Base-by-base conservation (phyloP, 2,797 vertebrate genomes). In the Neosilurus hyrtlii region DNA sequence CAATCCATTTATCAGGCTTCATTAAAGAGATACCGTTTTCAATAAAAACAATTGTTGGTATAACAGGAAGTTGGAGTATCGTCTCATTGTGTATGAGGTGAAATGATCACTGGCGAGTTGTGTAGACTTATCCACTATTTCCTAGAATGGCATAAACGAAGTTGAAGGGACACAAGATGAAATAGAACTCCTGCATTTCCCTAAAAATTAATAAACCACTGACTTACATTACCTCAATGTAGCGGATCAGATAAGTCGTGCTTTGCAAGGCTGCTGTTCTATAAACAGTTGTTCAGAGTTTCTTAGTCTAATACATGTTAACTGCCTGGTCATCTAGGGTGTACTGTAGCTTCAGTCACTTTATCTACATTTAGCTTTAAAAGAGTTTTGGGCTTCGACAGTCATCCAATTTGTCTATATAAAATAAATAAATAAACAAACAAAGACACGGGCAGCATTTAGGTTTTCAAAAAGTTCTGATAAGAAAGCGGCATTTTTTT, bases 1-100 rank as follows among this genome's bases (percentile, higher is more conserved):
- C 85, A 87, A 87, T 86, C 84, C 76, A 77, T 83, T 89, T 81
- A 80, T 66, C 83, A 80, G 87, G 80, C 82, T 59, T 82, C 79
- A 78, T 84, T 86, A 84, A 86, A 84, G 77, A 82, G 79, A 63
- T n/a, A 5, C 57, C 75, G 83, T 87, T 85, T 85, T 84, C 80
- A 84, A 22, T 37, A 65, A 82, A 82, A 84, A 86, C 43, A 15
- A 37, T 37, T 43, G 66, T 63, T 63, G 62, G 37, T 49, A 82
- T 82, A 87, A 75, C 15, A 82, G 59, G 83, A 83, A 76, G 72
- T 82, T 84, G 37, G 37, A 12, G 37, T 26, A 71, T 26, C n/a
- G 73, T 72, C 68, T 81, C 37, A 30, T 24, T 16, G 24, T 49
- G 57, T 0, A n/a, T 54, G 66, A 54, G 62, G 52, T 63, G 49